Evolutionary conservation across 1,140 invertebrate species (phyloP), one percentile per base, ranked within the genome.

Genomic region (Hypsibius dujardini): DNA sequence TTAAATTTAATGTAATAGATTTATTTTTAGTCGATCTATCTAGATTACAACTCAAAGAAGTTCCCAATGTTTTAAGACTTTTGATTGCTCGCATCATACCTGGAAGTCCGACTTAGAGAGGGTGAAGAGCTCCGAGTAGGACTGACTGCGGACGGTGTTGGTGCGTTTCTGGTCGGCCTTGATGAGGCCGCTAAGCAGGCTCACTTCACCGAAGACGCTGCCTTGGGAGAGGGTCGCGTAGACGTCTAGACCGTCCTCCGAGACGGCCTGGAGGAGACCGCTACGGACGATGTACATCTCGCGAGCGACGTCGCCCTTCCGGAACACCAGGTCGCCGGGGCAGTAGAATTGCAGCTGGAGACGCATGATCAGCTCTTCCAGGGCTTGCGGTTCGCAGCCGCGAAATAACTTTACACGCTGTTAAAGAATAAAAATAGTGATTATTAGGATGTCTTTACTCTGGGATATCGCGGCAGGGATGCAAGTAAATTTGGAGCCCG

Each of bases 241-340:
- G 12, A 67, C 42, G 3, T 67, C 62, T 12, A 7, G 7, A 7
- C 62, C 62, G 42, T 67, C 62, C 45, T 67, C 62, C 12, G 12
- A 15, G 74, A 92, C 88, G 14, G 96, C 92, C 82, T 97, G 92
- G 46, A 96, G 82, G 74, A 96, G 92, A 2, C 93, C 93, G 79
- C 95, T 92, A 7, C 92, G 92, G 76, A 97, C 95, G 75, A 97
- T 97, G 77, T 96, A 97, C 92, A 97, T 96, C 81, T 97, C 93
- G 75, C 92, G 81, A 0, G 92, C 93, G 14, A 94, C 90, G 82
- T 94, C 87, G 75, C 91, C 92, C 80, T 94, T 92, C 1, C 92
- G 84, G 77, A 92, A 96, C 76, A 96, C 94, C 56, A 93, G 87
- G 79, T 96, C 93, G 45, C 92, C 93, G 0, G 92, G 93, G 12